phyloP scores from a whole-genome alignment of 2,797 vertebrate genomes.

The Brachyalestes nurse region DNA sequence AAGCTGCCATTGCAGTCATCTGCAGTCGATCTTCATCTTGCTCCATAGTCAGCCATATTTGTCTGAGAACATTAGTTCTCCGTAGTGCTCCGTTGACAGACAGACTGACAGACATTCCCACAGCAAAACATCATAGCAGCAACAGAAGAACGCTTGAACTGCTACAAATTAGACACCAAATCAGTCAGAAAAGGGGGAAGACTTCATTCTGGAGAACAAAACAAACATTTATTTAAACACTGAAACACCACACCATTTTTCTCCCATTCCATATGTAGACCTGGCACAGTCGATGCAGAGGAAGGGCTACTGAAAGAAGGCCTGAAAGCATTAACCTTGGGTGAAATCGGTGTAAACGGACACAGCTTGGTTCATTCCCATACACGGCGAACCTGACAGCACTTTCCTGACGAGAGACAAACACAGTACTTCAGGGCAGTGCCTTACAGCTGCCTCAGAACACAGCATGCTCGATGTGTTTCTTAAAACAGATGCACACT shows the following conservation, averaged over 20 bases:
- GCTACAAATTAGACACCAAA: not conserved
- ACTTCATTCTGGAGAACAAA: slow-evolving; percentile 60
- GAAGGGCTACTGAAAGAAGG: slow-evolving; percentile 20
- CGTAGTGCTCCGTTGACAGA: not conserved
- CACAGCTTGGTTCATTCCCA: slow-evolving; percentile 27
- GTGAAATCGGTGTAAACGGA: slow-evolving; percentile 28
- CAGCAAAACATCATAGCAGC: not conserved
- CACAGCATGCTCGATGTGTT: slow-evolving; percentile 53
- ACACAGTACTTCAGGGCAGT: slow-evolving; percentile 35
- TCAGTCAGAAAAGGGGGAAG: slow-evolving; percentile 38
- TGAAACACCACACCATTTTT: slow-evolving; percentile 65
- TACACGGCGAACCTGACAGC: slow-evolving; percentile 25
- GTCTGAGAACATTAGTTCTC: not conserved
- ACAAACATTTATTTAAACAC: slow-evolving; percentile 78
- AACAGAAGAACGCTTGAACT: not conserved
- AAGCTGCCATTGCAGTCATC: not conserved
- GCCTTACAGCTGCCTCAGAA: slow-evolving; percentile 12
- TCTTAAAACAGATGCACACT: slow-evolving; percentile 41
- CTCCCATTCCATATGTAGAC: slow-evolving; percentile 36
- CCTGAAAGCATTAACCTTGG: slow-evolving; percentile 7
- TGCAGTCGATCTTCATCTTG: not conserved
- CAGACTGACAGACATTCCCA: not conserved
- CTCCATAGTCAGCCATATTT: slow-evolving; percentile 3
- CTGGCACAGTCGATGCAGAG: slow-evolving; percentile 34
- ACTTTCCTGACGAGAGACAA: slow-evolving; percentile 35